phyloP scores from a whole-genome alignment of 2,888 invertebrate species.

The Scelioninae gen. 2 region DNA sequence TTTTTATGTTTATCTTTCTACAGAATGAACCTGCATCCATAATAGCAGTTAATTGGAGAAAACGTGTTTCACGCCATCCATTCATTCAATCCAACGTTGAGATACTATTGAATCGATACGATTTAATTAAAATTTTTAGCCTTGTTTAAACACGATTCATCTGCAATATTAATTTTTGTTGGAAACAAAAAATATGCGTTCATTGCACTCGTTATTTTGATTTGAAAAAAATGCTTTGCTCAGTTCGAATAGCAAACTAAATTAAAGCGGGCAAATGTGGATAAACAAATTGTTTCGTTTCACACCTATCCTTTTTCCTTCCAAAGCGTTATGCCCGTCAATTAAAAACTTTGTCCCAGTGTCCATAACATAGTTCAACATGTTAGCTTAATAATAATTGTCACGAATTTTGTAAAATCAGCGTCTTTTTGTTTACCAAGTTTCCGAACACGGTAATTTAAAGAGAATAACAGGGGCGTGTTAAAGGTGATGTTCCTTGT shows the following conservation, averaged over 20 bases:
- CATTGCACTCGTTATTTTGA: constrained; percentile 6
- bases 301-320: neutral
- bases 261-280: constrained; percentile 21
- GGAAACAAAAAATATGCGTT: constrained; percentile 18
- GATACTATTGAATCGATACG: constrained; percentile 22
- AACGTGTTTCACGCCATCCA: constrained; percentile 19
- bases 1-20: constrained; percentile 28
- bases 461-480: constrained; percentile 14
- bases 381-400: constrained; percentile 5
- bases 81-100: constrained; percentile 10
- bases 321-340: constrained; percentile 1
- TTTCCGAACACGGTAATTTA: constrained; percentile 34
- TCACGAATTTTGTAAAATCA: constrained; percentile 16
- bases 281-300: constrained; percentile 9
- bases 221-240: constrained; percentile 16
- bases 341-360: no score
- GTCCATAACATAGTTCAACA: no score
- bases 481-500: constrained; percentile 36
- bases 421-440: constrained; percentile 21
- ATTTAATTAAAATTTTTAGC: constrained; percentile 34
- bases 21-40: constrained; percentile 27
- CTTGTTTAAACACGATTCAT: constrained; percentile 19
- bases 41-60: constrained; percentile 30
- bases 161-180: constrained; percentile 30
- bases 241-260: constrained; percentile 16